These are phyloP conservation scores for Germaria angustata DNA, from an alignment of 2,888 invertebrate genomes.

Conservation along the genomic window DNA sequence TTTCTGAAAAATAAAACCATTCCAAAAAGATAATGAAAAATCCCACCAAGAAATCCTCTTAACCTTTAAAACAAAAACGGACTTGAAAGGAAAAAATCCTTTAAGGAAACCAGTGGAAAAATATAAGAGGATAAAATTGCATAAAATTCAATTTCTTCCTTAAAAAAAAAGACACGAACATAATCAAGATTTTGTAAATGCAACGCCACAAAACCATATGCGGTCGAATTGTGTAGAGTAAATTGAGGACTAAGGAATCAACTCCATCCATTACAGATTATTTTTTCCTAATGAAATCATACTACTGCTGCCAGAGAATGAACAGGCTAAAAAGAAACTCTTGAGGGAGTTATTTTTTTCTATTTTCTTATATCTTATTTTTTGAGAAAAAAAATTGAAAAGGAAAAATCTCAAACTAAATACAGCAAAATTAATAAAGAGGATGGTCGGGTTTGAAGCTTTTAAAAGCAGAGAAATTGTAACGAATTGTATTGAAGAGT, in stretches of 20 bases:
- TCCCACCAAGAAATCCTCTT: conserved; percentile 59
- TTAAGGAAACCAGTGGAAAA: background rate
- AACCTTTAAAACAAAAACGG: conserved; percentile 45
- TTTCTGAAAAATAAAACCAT: background rate
- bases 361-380: background rate
- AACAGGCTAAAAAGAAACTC: background rate
- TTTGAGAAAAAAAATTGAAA: background rate
- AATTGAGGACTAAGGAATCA: conserved; percentile 28
- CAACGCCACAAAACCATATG: conserved; percentile 67
- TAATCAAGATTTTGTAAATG: conserved; percentile 44
- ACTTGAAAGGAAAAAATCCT: conserved; percentile 14
- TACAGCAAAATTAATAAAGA: conserved; percentile 53
- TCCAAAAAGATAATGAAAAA: conserved; percentile 3
- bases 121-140: conserved; percentile 16
- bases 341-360: conserved; percentile 50
- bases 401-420: conserved; percentile 4
- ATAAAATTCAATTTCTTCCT: conserved; percentile 14
- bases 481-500: no score
- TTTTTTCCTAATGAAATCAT: conserved; percentile 12
- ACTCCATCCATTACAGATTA: background rate
- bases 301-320: background rate
- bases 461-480: conserved; percentile 16
- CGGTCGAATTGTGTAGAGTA: conserved; percentile 59
- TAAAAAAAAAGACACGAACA: background rate
- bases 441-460: conserved; percentile 43